Percentiles rank a stretch among this genome's conserved stretches.
Evolutionary conservation across 1,140 invertebrate species (phyloP).

Genomic region (Oryzaephilus surinamensis): DNA sequence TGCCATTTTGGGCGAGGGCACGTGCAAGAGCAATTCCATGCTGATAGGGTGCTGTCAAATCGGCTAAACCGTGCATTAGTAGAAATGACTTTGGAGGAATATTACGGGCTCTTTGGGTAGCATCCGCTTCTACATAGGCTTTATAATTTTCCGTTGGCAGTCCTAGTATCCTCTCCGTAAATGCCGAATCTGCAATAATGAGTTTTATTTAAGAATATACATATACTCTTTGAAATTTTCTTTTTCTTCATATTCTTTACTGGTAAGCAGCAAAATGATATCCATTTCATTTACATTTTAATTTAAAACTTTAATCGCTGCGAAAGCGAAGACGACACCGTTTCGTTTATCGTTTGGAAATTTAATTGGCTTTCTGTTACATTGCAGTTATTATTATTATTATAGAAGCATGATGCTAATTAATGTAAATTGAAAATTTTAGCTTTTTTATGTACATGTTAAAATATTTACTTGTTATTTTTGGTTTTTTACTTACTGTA

Average conservation of each 20-base stretch:
- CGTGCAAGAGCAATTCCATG: slow-evolving; percentile 81
- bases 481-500: slow-evolving; percentile 62
- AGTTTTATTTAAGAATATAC: no score
- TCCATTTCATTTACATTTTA: no score
- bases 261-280: no score
- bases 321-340: no score
- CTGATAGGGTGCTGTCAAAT: slow-evolving; percentile 85
- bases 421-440: background rate
- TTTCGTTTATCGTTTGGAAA: no score
- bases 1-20: slow-evolving; percentile 72
- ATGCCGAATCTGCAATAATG: slow-evolving; percentile 74
- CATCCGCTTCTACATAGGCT: slow-evolving; percentile 85
- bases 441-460: no score
- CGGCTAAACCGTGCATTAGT: slow-evolving; percentile 80
- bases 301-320: background rate
- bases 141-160: slow-evolving; percentile 80
- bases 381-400: no score
- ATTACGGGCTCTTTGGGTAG: slow-evolving; percentile 72
- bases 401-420: no score
- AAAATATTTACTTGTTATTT: no score
- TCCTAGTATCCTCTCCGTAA: slow-evolving; percentile 87
- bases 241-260: no score
- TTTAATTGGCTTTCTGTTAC: no score
- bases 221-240: no score
- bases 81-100: slow-evolving; percentile 78